phyloP scores from a whole-genome alignment of 2,797 vertebrate species.

The Sebastes trivittatus region DNA sequence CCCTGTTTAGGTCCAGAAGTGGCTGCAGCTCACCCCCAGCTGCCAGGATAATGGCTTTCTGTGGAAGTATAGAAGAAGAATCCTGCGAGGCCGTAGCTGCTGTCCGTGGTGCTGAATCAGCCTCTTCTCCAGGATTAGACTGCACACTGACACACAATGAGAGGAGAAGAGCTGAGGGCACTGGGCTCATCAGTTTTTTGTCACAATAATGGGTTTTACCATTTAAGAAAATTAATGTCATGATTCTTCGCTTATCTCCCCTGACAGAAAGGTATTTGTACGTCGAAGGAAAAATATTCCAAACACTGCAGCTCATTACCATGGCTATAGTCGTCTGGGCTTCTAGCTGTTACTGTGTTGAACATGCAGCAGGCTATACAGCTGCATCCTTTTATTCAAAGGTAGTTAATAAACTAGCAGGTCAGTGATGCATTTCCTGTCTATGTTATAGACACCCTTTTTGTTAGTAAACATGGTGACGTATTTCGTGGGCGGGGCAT shows the following conservation, averaged over 20 bases:
- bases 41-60: not conserved
- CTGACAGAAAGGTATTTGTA: conserved; percentile 38
- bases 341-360: not conserved
- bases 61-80: not conserved
- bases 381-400: not conserved
- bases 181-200: conserved; percentile 6
- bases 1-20: not conserved
- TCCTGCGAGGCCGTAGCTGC: not conserved
- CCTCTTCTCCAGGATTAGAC: conserved; percentile 24
- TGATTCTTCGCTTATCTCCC: conserved; percentile 39
- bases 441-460: not conserved
- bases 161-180: conserved; percentile 11
- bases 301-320: not conserved
- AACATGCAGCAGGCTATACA: not conserved
- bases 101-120: conserved; percentile 64
- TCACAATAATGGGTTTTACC: conserved; percentile 32
- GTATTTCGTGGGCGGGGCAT: too few species aligned
- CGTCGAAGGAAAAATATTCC: not conserved
- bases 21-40: not conserved
- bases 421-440: not conserved
- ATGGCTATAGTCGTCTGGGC: not conserved
- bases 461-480: rapidly evolving
- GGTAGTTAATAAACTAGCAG: not conserved
- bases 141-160: conserved; percentile 26
- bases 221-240: conserved; percentile 35